Base-by-base conservation (phyloP, 2,888 invertebrate genomes). In the Matsumyia berberina region DNA sequence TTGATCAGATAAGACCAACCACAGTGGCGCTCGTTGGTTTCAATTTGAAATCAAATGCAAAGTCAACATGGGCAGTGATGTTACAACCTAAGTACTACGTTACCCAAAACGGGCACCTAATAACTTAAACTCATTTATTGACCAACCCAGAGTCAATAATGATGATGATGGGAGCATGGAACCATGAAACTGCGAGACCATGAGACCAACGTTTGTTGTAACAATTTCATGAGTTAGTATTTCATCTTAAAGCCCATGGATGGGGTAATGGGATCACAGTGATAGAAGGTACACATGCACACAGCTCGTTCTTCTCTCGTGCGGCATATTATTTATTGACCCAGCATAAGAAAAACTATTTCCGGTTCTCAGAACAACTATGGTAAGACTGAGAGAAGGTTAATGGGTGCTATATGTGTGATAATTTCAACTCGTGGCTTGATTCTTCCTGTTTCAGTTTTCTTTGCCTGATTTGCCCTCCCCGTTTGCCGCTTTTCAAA, bases 391-490 rank as follows among this genome's bases (percentile, higher is more conserved):
- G 51, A 37, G 82, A 80, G 76, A 70, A 85, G 85, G 85, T 85
- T 80, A 85, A 85, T 85, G 70, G 85, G 85, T 85, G 85, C 85
- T 85, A 85, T 85, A 85, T 85, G 85, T 85, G 85, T 85, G 85
- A 85, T 85, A 85, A 80, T 85, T 85, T 55, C 85, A 80, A 72
- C 80, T 85, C 85, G 74, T 85, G 85, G 58, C 74, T 85, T 64
- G 51, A 80, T 66, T 85, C 85, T 85, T 85, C 85, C 85, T 85
- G 85, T 80, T 85, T 80, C 11, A 35, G 60, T 15, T 31, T 69
- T 62, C 39, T 24, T 42, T 15, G 42, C 44, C 24, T 37, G 6
- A 29, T 39, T 33, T n/a, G 17, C 17, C 35, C 11, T 31, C 17
- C 35, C 11, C 33, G 64, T 17, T 15, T 58, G 57, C 49, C 19